Conservation (phyloP, 2,113 vertebrate species). For the Pitta sordida region DNA sequence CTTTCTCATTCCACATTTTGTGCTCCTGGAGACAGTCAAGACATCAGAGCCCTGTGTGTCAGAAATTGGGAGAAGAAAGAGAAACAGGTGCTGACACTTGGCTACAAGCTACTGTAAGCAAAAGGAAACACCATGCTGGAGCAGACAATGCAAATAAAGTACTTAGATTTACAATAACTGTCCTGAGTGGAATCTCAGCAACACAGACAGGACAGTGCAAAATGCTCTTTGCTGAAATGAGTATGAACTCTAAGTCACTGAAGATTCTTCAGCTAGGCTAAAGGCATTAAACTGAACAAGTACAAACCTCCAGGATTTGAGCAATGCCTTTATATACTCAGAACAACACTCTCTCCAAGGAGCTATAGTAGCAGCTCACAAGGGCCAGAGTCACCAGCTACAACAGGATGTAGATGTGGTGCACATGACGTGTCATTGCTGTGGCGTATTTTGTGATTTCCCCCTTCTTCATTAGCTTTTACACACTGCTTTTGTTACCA, state of each 20-base stretch:
- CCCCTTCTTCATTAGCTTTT: background rate
- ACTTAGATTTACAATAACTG: background rate
- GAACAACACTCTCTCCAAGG: background rate
- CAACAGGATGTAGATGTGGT: fast-evolving
- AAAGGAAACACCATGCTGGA: background rate
- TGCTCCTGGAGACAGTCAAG: background rate
- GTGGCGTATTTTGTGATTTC: background rate
- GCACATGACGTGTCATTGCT: background rate
- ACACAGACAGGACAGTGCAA: background rate
- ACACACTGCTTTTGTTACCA: background rate
- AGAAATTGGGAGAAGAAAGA: background rate
- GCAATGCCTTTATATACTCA: background rate
- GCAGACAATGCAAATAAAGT: background rate
- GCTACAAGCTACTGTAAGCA: background rate
- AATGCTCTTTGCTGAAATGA: background rate
- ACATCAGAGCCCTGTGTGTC: background rate
- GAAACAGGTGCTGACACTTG: background rate
- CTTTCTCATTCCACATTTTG: slow-evolving; percentile 24
- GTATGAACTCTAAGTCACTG: background rate
- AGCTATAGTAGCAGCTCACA: background rate
- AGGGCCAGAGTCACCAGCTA: background rate
- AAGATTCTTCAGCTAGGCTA: background rate
- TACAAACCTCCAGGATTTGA: background rate
- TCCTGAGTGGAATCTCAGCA: background rate
- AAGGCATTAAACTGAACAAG: background rate